Conservation (phyloP, 2,113 vertebrate genomes). For the Romanogobio albipinnatus region DNA sequence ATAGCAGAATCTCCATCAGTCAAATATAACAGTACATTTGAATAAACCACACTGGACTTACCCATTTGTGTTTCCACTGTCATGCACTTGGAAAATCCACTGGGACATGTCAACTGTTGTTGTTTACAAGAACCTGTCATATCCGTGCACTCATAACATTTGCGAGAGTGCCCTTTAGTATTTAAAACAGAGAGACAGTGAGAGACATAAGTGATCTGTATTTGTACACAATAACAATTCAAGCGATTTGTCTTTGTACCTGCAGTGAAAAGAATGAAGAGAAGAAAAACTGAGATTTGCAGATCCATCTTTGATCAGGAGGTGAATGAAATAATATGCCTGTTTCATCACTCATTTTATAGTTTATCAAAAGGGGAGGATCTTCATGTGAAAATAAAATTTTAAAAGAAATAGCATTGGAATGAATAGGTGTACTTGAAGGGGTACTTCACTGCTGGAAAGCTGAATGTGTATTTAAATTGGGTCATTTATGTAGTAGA, state of each 20-base stretch:
- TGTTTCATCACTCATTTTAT: constrained; percentile 4
- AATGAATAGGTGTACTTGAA: no score
- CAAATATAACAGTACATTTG: neutral
- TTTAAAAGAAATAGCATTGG: neutral
- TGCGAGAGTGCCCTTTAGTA: neutral
- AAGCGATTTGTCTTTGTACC: neutral
- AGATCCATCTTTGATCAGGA: neutral
- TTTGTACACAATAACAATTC: neutral
- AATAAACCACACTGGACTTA: neutral
- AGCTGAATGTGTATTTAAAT: no score
- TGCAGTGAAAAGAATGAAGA: neutral
- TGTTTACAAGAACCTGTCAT: neutral
- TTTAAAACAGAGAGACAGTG: neutral
- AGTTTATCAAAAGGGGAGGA: neutral
- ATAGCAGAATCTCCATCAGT: neutral
- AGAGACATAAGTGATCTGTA: neutral
- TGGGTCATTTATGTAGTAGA: no score
- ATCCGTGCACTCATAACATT: neutral
- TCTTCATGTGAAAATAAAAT: neutral
- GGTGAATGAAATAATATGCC: neutral
- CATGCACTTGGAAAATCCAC: neutral
- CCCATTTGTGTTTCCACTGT: neutral
- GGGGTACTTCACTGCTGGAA: no score
- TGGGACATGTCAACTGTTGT: neutral
- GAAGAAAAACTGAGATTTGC: neutral